Conservation (phyloP, 2,797 vertebrate species). For the Manis pentadactyla region DNA sequence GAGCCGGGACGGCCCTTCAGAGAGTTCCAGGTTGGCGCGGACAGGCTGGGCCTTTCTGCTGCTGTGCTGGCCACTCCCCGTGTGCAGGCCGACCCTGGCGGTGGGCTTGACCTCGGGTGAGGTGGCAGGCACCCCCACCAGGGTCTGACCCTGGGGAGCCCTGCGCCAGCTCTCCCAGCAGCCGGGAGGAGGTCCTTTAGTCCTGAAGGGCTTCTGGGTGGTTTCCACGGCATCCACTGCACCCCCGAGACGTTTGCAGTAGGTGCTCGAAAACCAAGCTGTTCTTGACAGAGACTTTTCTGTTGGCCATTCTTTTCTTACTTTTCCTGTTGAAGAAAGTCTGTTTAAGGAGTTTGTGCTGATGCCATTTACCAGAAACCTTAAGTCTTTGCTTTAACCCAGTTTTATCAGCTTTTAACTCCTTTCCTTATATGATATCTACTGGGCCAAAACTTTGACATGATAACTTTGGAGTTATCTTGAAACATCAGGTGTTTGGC, state of each 20-base stretch:
- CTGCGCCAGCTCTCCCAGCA: background rate
- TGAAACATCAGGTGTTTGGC: background rate
- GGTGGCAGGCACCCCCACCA: background rate
- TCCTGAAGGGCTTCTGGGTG: background rate
- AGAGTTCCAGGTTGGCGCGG: background rate
- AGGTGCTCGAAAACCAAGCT: background rate
- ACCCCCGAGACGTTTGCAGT: background rate
- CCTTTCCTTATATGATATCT: background rate
- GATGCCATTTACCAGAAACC: background rate
- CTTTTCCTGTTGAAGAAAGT: background rate
- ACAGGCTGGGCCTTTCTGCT: no score
- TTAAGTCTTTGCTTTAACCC: background rate
- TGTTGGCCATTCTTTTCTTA: background rate
- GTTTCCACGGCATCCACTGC: background rate
- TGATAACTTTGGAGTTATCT: background rate
- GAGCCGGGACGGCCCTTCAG: background rate
- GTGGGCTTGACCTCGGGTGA: background rate
- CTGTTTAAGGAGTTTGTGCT: background rate
- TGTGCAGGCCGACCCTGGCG: rapidly evolving
- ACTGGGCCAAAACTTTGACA: background rate
- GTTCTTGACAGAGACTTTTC: background rate
- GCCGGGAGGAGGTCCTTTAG: background rate
- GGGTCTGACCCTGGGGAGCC: background rate
- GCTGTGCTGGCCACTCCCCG: background rate
- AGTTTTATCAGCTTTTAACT: background rate